Evolutionary conservation across 2,888 invertebrate species (phyloP).

Genomic region (Nycteola revayana): DNA sequence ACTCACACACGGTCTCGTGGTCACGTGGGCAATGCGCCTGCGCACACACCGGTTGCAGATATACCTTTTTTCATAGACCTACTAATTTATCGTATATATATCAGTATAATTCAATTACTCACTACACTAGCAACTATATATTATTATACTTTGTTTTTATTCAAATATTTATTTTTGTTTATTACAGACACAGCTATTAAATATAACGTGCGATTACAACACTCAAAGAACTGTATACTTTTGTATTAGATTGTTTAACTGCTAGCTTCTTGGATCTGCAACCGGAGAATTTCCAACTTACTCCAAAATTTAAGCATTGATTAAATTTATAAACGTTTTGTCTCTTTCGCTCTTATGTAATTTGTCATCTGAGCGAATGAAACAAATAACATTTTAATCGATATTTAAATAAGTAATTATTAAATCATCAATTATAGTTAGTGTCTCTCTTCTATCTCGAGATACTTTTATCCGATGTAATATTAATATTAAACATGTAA

Average conservation of each 20-base stretch:
- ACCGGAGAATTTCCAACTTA: slow-evolving; percentile 25
- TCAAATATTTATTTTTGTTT: too few species aligned
- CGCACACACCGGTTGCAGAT: slow-evolving; percentile 37
- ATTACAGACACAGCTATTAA: neutral
- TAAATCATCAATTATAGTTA: slow-evolving; percentile 33
- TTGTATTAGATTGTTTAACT: slow-evolving; percentile 3
- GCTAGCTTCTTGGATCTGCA: slow-evolving; percentile 28
- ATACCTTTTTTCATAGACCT: slow-evolving; percentile 6
- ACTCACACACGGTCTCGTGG: slow-evolving; percentile 68
- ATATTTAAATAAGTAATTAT: too few species aligned
- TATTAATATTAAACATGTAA: slow-evolving; percentile 31
- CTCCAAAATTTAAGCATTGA: slow-evolving; percentile 10
- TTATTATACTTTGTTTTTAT: too few species aligned
- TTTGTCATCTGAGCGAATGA: too few species aligned
- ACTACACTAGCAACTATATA: too few species aligned
- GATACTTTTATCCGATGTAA: slow-evolving; percentile 39
- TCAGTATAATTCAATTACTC: too few species aligned
- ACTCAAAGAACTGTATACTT: slow-evolving; percentile 3
- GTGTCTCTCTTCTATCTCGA: slow-evolving; percentile 36
- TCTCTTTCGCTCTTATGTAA: too few species aligned
- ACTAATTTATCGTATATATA: too few species aligned
- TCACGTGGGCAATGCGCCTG: slow-evolving; percentile 22
- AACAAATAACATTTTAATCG: too few species aligned
- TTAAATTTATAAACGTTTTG: too few species aligned
- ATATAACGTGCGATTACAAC: slow-evolving; percentile 4